phyloP scores from a whole-genome alignment of 2,113 vertebrate species.

The Galbula dea region DNA sequence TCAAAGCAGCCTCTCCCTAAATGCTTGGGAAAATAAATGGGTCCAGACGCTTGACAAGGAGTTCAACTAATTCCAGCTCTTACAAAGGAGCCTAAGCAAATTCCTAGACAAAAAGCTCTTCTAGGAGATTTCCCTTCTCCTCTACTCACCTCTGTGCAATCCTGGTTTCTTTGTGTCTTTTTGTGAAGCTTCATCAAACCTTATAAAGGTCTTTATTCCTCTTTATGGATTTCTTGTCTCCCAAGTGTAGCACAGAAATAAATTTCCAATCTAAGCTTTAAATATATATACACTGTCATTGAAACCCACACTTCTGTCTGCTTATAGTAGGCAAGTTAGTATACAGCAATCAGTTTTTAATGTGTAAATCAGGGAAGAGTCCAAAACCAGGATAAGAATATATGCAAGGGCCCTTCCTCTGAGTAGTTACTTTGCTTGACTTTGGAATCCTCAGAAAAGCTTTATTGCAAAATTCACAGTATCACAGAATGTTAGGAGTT shows the following conservation, averaged over 20 bases:
- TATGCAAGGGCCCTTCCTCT: neutral
- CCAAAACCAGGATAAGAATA: neutral
- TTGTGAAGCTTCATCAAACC: neutral
- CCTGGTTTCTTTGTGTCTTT: conserved; percentile 8
- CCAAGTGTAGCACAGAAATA: neutral
- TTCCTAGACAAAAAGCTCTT: neutral
- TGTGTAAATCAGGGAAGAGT: neutral
- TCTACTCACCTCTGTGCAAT: neutral
- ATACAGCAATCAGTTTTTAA: neutral
- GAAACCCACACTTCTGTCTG: neutral
- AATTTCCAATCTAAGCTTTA: neutral
- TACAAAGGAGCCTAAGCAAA: conserved; percentile 27
- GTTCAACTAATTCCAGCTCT: neutral
- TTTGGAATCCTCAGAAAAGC: neutral
- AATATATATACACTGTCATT: neutral
- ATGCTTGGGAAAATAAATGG: conserved; percentile 42
- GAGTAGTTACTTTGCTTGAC: neutral
- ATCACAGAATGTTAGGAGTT: too few relatives aligned
- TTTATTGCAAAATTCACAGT: neutral
- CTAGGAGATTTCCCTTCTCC: neutral
- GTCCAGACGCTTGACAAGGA: conserved; percentile 28
- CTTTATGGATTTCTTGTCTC: neutral
- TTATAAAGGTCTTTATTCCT: conserved; percentile 10
- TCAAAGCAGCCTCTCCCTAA: conserved; percentile 46
- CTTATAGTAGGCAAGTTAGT: neutral